Conservation (phyloP, 2,888 invertebrate species). For the Conomelus anceps region DNA sequence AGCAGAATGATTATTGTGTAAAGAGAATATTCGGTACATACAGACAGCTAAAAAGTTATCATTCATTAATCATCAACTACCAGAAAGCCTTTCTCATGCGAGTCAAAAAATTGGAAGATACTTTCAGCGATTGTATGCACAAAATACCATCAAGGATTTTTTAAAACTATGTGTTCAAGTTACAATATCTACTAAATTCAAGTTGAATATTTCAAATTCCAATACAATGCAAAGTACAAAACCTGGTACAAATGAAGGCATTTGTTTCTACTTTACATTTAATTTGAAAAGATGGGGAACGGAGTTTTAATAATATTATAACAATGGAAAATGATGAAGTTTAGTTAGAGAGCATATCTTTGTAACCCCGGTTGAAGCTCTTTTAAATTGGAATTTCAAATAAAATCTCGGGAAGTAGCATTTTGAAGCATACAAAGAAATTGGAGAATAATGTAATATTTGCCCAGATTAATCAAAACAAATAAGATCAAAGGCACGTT, state of each 20-base stretch:
- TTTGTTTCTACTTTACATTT: neutral
- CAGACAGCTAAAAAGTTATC: neutral
- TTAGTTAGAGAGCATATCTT: neutral
- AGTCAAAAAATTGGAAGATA: neutral
- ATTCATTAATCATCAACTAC: neutral
- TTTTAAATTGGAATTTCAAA: neutral
- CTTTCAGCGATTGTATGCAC: neutral
- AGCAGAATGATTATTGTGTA: neutral
- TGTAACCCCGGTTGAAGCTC: neutral
- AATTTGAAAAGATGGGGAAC: neutral
- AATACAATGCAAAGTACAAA: neutral
- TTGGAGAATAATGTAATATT: neutral
- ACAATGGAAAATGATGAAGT: neutral
- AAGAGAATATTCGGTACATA: neutral
- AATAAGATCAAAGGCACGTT: neutral
- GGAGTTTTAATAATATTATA: too few relatives aligned
- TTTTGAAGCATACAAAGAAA: neutral
- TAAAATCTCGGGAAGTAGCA: neutral
- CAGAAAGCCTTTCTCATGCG: neutral
- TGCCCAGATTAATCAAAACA: neutral
- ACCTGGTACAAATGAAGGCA: neutral
- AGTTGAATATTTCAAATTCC: neutral
- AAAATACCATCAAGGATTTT: neutral
- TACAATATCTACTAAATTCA: neutral
- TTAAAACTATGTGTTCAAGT: neutral